Base-by-base conservation (phyloP, 1,140 invertebrate genomes). In the Aricia agestis region DNA sequence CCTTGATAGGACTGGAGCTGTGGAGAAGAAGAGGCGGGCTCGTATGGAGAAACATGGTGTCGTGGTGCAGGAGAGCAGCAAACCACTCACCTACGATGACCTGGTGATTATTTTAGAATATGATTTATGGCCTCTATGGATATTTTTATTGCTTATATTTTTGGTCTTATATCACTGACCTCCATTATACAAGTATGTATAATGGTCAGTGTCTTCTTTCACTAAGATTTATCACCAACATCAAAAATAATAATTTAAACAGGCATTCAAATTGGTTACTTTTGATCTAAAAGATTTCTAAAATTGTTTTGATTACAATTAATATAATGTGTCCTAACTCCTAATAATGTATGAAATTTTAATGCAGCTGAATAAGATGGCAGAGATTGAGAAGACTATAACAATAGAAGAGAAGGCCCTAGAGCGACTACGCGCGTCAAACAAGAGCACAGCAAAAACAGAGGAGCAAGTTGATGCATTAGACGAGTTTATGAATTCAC, bases 1-100 rank as follows among this genome's bases (percentile, higher is more conserved):
- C 92, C 93, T 98, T 67, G 99, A 99, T 89, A 92, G 98, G 78
- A 99, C 98, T 10, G 98, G 98, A 7, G 95, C 95, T 67, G 94
- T 99, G 41, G 98, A 99, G 84, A 95, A 95, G 73, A 99, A 99
- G 89, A 92, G 98, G 15, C 92, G 95, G 76, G 93, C 94, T 72
- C 92, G 97, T 78, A 98, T 97, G 95, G 92, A 93, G 90, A 80
- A 93, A 76, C 93, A 94, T 78, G 93, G 95, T 58, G 95, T 95
- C 82, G 72, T 93, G 58, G 71, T 77, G n/a, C 69, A 74, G 4
- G 71, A 74, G 1, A 25, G 69, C 0, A 75, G 80, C 36, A 85
- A 84, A 25, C 84, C 92, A 0, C 77, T 93, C 84, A 98, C 96
- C 7, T 98, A 97, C 85, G 94, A 97, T 71, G 94, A 95, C 70